Conservation (phyloP, 2,113 vertebrate genomes). For the Megalops atlanticus region DNA sequence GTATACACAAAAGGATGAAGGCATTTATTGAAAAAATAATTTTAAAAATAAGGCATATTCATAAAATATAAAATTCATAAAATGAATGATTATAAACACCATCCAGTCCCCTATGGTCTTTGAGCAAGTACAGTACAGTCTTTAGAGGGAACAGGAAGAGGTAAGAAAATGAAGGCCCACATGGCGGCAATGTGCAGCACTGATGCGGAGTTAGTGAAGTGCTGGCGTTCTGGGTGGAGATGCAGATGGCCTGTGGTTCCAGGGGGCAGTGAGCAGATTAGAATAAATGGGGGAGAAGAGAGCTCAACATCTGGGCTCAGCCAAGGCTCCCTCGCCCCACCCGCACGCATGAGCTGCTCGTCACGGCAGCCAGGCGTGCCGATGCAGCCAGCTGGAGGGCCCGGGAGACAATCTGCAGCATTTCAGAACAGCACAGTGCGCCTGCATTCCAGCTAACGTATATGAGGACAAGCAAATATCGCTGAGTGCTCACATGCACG, state of each 20-base stretch:
- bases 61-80: no score
- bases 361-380: slow-evolving; percentile 39
- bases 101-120: no score
- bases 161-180: not conserved
- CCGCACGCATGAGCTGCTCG: slow-evolving; percentile 28
- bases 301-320: slow-evolving; percentile 48
- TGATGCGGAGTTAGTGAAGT: not conserved
- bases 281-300: slow-evolving; percentile 29
- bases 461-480: not conserved
- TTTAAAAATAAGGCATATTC: no score
- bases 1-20: no score
- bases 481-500: not conserved
- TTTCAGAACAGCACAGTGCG: not conserved
- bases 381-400: slow-evolving; percentile 33
- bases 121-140: no score
- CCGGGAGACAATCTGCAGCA: not conserved
- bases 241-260: slow-evolving; percentile 22
- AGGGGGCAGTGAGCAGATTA: slow-evolving; percentile 15
- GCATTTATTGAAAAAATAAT: no score
- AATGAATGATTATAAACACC: no score
- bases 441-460: not conserved
- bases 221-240: not conserved
- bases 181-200: not conserved
- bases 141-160: no score
- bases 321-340: slow-evolving; percentile 2